phyloP scores from a whole-genome alignment of 2,113 vertebrate species.

The Penelope pileata region DNA sequence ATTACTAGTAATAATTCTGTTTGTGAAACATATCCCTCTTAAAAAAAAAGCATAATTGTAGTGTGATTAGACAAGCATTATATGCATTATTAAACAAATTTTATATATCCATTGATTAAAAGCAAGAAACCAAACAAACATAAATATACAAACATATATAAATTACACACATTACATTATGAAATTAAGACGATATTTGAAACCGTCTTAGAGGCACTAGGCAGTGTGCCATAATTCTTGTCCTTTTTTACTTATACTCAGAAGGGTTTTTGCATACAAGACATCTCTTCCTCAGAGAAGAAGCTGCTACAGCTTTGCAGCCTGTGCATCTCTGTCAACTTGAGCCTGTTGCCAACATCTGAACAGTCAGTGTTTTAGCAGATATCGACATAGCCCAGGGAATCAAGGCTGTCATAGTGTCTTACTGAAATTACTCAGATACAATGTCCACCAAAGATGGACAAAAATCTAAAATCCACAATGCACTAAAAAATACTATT shows the following conservation, averaged over 20 bases:
- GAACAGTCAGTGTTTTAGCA: not conserved
- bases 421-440: not conserved
- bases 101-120: not conserved
- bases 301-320: not conserved
- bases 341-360: not conserved
- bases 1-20: not conserved
- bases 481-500: not conserved
- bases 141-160: not conserved
- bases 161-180: not conserved
- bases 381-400: not conserved
- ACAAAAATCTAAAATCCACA: not conserved
- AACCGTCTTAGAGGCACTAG: not conserved
- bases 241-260: not conserved
- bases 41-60: not conserved
- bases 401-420: not conserved
- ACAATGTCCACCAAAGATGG: not conserved
- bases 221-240: not conserved
- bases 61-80: not conserved
- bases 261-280: not conserved
- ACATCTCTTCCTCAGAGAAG: not conserved
- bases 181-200: not conserved
- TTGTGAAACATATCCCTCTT: not conserved
- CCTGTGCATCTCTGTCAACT: not conserved
- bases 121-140: not conserved
- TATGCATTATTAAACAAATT: not conserved